phyloP scores from a whole-genome alignment of 2,113 vertebrate genomes.

The Ascaphus truei region DNA sequence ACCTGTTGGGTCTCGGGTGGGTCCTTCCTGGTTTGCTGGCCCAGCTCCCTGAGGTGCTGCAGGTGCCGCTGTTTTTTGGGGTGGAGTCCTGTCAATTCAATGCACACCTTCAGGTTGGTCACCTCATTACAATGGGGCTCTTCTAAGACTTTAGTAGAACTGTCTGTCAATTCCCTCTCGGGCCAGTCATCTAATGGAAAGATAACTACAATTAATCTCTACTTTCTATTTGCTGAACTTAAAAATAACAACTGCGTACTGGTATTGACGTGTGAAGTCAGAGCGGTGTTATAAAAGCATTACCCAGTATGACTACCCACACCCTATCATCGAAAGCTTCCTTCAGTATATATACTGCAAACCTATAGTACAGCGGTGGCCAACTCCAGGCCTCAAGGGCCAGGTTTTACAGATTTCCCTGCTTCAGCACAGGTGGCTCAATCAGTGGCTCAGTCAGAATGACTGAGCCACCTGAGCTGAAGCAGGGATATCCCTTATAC shows the following conservation, averaged over 20 bases:
- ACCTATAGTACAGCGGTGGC: no score
- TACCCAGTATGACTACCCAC: no score
- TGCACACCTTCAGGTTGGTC: conserved; percentile 96
- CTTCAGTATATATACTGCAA: no score
- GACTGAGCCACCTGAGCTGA: no score
- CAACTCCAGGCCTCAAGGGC: no score
- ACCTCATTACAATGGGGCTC: conserved; percentile 85
- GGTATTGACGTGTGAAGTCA: no score
- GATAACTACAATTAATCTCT: conserved; percentile 80
- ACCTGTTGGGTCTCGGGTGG: conserved; percentile 65
- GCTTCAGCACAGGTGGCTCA: no score
- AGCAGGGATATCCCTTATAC: no score
- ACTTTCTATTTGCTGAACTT: background rate
- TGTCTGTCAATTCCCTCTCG: conserved; percentile 76
- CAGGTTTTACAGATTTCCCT: no score
- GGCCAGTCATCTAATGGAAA: conserved; percentile 77
- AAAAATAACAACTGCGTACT: background rate
- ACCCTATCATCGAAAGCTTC: no score
- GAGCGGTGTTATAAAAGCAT: no score
- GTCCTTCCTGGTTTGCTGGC: conserved; percentile 77
- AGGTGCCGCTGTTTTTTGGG: conserved; percentile 89
- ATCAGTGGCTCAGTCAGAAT: no score
- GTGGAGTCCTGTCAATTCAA: conserved; percentile 95
- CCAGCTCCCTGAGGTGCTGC: conserved; percentile 82
- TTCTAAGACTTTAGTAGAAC: conserved; percentile 78